A percentile compares a stretch with the other conserved stretches of the same genome.
phyloP scores from a whole-genome alignment of 2,797 vertebrate species.

The Falco novaeseelandiae region DNA sequence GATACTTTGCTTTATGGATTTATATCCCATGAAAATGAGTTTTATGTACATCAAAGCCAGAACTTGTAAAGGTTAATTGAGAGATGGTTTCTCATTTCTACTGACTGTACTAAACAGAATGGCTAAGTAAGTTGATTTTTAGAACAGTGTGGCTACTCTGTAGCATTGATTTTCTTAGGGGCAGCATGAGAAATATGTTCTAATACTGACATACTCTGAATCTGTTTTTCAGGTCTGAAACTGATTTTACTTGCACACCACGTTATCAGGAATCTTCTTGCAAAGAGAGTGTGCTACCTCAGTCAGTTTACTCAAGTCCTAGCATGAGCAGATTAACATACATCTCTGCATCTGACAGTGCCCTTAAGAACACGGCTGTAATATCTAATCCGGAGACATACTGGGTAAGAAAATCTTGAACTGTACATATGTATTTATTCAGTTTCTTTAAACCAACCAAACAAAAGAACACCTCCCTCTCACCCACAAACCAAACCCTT shows the following conservation, averaged over 20 bases:
- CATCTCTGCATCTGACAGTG: constrained; percentile 84
- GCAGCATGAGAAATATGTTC: not conserved
- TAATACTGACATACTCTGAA: not conserved
- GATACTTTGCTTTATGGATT: not conserved
- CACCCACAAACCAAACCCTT: not conserved
- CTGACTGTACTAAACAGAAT: not conserved
- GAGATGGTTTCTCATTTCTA: not conserved
- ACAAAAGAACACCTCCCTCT: not conserved
- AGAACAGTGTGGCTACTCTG: not conserved
- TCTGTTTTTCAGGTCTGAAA: constrained; percentile 51
- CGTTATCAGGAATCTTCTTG: constrained; percentile 49
- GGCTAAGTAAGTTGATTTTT: not conserved
- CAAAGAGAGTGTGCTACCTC: constrained; percentile 69
- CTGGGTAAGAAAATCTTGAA: constrained; percentile 76
- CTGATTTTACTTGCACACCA: constrained; percentile 55
- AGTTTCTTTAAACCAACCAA: not conserved
- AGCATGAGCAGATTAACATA: constrained; percentile 90
- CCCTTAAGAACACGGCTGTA: constrained; percentile 52
- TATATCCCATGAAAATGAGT: not conserved
- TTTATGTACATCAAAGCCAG: not conserved
- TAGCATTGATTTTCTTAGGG: not conserved
- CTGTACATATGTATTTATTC: not conserved
- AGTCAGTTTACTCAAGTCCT: constrained; percentile 79
- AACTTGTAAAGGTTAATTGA: not conserved
- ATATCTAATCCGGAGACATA: constrained; percentile 62